These are phyloP conservation scores for Cephus sareptanus DNA, from an alignment of 2,888 invertebrate genomes.

Conservation along the genomic window DNA sequence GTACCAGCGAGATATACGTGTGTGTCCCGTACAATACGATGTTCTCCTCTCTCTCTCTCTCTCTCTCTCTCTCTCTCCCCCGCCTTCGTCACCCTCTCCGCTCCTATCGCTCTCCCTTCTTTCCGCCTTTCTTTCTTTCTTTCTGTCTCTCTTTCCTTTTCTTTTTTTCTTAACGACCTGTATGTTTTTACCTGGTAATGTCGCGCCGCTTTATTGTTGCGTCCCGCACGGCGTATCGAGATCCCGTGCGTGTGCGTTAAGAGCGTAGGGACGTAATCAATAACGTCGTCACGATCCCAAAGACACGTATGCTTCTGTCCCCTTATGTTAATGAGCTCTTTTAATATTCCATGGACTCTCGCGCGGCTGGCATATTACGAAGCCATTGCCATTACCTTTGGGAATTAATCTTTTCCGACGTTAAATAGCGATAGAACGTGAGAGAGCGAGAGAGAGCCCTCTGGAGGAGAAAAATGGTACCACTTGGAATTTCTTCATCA, in stretches of 20 bases:
- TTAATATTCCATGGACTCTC: slow-evolving; percentile 55
- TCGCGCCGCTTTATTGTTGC: slow-evolving; percentile 10
- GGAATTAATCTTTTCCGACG: slow-evolving; percentile 6
- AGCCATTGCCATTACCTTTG: slow-evolving; percentile 3
- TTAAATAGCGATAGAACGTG: not conserved
- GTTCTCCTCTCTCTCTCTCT: slow-evolving; percentile 26
- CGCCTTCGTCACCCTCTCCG: slow-evolving; percentile 27
- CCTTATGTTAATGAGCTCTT: slow-evolving; percentile 61
- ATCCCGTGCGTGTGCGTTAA: slow-evolving; percentile 5
- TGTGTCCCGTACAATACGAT: slow-evolving; percentile 9
- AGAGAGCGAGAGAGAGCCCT: not conserved
- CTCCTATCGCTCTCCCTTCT: slow-evolving; percentile 26
- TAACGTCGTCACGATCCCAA: slow-evolving; percentile 61
- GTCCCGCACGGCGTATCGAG: slow-evolving; percentile 20
- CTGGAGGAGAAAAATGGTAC: no score
- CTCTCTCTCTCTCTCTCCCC: slow-evolving; percentile 27
- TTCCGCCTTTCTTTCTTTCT: slow-evolving; percentile 16
- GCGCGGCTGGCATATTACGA: slow-evolving; percentile 2
- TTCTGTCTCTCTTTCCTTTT: not conserved
- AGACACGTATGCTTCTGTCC: slow-evolving; percentile 57
- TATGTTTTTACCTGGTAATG: slow-evolving; percentile 3
- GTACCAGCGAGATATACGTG: slow-evolving; percentile 15
- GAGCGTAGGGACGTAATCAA: slow-evolving; percentile 46
- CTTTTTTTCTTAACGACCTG: not conserved
- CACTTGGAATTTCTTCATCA: no score